A percentile compares a stretch with the other conserved stretches of the same genome.
These are phyloP conservation scores for Myopa testacea DNA, from an alignment of 2,888 invertebrate species.

Conservation along the genomic window DNA sequence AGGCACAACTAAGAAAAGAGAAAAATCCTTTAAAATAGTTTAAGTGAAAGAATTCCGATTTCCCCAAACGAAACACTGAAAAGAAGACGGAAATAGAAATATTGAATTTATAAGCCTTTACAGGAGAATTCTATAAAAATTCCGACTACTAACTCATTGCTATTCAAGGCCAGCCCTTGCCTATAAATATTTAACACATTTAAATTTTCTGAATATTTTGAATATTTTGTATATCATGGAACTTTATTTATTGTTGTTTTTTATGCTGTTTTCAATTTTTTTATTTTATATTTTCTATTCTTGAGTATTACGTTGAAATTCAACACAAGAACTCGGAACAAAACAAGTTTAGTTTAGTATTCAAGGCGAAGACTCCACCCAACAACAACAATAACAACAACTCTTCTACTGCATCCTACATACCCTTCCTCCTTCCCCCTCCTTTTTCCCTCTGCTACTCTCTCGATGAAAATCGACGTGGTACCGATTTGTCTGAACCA, in stretches of 20 bases:
- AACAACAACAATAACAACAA: conserved; percentile 1
- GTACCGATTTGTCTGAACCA: no score
- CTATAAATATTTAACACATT: conserved; percentile 1
- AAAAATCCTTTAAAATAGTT: no score
- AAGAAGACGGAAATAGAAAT: no score
- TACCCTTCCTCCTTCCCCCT: background rate
- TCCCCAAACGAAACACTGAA: no score
- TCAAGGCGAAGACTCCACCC: background rate
- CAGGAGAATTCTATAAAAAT: no score
- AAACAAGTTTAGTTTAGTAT: background rate
- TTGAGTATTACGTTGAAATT: background rate
- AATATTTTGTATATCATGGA: background rate
- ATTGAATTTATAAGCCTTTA: no score
- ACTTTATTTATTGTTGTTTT: background rate
- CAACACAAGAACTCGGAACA: no score
- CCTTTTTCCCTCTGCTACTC: no score
- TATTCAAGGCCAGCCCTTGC: background rate
- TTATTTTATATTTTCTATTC: background rate
- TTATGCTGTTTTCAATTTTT: background rate
- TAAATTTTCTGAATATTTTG: no score
- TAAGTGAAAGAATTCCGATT: no score
- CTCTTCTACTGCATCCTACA: background rate
- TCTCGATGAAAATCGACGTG: no score
- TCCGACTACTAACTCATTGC: background rate
- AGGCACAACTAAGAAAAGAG: no score